phyloP scores from a whole-genome alignment of 2,113 vertebrate genomes.

The Entosphenus tridentatus region DNA sequence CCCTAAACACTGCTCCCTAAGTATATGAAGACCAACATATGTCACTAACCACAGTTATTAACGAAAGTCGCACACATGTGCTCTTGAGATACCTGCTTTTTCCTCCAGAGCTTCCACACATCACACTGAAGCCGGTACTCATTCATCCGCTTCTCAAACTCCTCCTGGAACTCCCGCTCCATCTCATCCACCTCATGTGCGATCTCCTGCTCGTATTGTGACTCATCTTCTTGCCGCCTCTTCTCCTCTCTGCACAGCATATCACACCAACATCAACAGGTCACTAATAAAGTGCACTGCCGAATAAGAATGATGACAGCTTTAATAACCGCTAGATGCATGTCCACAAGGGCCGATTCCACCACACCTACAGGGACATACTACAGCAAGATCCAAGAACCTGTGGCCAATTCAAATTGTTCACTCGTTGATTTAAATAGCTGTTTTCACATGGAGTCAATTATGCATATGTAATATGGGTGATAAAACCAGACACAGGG shows the following conservation, averaged over 20 bases:
- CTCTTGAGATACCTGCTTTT: constrained; percentile 29
- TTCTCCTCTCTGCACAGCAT: constrained; percentile 39
- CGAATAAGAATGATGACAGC: too few relatives aligned
- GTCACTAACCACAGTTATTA: too few relatives aligned
- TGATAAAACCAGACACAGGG: too few relatives aligned
- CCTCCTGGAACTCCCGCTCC: constrained; percentile 35
- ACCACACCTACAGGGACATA: constrained; percentile 7
- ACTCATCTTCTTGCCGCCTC: constrained; percentile 29
- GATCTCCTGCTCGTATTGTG: constrained; percentile 47
- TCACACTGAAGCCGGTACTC: constrained; percentile 35
- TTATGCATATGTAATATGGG: too few relatives aligned
- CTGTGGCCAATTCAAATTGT: background rate
- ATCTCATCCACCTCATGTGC: constrained; percentile 44
- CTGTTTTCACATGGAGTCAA: too few relatives aligned
- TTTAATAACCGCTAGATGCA: too few relatives aligned
- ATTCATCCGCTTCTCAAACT: constrained; percentile 32
- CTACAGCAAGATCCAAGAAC: background rate
- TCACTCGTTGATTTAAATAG: background rate
- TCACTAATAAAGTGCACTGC: too few relatives aligned
- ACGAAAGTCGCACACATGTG: background rate
- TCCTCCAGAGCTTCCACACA: constrained; percentile 62
- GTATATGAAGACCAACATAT: too few relatives aligned
- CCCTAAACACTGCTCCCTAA: too few relatives aligned
- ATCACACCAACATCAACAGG: background rate
- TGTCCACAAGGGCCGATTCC: too few relatives aligned